These are phyloP conservation scores for Suncus etruscus DNA, from an alignment of 2,113 vertebrate species.

Conservation along the genomic window DNA sequence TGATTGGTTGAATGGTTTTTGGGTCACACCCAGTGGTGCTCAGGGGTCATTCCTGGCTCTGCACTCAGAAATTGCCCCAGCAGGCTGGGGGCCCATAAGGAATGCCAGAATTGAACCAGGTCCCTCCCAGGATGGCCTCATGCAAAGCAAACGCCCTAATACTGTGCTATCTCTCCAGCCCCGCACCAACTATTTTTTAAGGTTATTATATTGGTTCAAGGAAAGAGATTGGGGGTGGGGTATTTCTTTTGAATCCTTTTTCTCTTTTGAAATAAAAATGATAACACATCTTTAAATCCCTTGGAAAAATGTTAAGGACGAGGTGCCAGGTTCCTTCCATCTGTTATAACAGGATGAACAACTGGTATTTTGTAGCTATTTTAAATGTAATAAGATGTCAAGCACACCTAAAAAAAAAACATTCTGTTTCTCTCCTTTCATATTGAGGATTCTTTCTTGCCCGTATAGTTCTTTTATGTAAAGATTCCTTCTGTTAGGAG, in stretches of 20 bases:
- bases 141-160: no score
- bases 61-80: no score
- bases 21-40: no score
- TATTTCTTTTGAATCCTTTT: slow-evolving; percentile 50
- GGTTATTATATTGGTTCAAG: slow-evolving; percentile 27
- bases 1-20: no score
- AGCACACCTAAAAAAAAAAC: slow-evolving; percentile 52
- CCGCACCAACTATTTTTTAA: not conserved
- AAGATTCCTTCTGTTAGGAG: not conserved
- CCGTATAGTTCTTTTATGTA: not conserved
- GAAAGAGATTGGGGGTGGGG: slow-evolving; percentile 2
- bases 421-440: not conserved
- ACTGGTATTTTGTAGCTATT: slow-evolving; percentile 66
- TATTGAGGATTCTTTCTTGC: slow-evolving; percentile 36
- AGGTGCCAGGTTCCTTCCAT: slow-evolving; percentile 69
- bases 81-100: no score
- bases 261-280: slow-evolving; percentile 36
- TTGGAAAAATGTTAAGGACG: slow-evolving; percentile 58
- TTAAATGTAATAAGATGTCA: slow-evolving; percentile 65
- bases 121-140: no score
- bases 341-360: slow-evolving; percentile 72
- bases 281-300: slow-evolving; percentile 8
- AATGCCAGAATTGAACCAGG: no score
- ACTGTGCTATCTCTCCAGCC: no score
- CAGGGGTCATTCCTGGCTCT: no score